A percentile compares a stretch with the other conserved stretches of the same genome.
These are phyloP conservation scores for Cantharis rufa DNA, from an alignment of 2,888 invertebrate species.

Conservation along the genomic window DNA sequence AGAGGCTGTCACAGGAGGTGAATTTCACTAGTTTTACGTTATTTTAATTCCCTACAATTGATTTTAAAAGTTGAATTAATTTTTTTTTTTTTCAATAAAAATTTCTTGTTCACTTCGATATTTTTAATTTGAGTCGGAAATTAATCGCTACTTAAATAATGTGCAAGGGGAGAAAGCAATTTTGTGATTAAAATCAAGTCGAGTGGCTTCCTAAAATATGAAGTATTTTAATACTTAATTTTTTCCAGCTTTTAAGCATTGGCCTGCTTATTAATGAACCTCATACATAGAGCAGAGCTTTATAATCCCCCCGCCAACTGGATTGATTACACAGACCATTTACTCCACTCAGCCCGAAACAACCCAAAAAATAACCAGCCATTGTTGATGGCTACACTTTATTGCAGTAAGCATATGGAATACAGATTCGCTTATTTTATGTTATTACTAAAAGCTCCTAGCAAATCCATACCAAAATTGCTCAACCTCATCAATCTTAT, in stretches of 20 bases:
- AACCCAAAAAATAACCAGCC: slow-evolving; percentile 52
- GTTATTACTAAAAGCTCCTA: slow-evolving; percentile 28
- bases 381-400: slow-evolving; percentile 51
- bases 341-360: slow-evolving; percentile 48
- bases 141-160: neutral
- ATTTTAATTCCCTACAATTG: neutral
- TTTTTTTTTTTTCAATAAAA: neutral
- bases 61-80: neutral
- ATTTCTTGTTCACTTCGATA: neutral
- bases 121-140: neutral
- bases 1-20: neutral
- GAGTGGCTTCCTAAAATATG: neutral
- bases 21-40: neutral
- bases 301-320: slow-evolving; percentile 47
- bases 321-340: slow-evolving; percentile 54
- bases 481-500: slow-evolving; percentile 37
- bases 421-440: slow-evolving; percentile 45
- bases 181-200: neutral
- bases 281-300: slow-evolving; percentile 45
- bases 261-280: slow-evolving; percentile 44
- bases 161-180: neutral
- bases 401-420: slow-evolving; percentile 50
- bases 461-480: slow-evolving; percentile 25
- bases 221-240: neutral
- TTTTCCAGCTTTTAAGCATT: slow-evolving; percentile 17